Evolutionary conservation across 1,140 invertebrate genomes (phyloP).

Genomic region (Araneus ventricosus): DNA sequence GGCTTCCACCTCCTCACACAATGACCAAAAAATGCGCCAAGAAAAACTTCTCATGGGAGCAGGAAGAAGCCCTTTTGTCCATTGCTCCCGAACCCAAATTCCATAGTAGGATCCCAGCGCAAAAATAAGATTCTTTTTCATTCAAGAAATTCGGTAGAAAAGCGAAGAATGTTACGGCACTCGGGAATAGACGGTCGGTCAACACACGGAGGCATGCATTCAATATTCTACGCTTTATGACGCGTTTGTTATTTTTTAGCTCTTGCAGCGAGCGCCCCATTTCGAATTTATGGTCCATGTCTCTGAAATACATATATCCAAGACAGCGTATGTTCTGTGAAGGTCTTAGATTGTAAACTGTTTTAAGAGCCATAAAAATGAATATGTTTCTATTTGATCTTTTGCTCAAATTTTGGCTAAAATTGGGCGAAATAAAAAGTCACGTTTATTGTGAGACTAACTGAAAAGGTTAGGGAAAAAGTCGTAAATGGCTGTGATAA

Average conservation of each 20-base stretch:
- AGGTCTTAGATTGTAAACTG: too few relatives aligned
- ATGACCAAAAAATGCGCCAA: not conserved
- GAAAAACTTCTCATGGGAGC: not conserved
- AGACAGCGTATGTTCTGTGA: too few relatives aligned
- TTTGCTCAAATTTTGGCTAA: too few relatives aligned
- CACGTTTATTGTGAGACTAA: too few relatives aligned
- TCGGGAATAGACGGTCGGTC: not conserved
- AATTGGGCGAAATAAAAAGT: too few relatives aligned
- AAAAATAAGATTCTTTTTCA: constrained; percentile 17
- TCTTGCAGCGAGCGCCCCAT: not conserved
- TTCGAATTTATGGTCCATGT: not conserved
- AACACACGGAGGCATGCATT: not conserved
- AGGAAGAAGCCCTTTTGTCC: not conserved
- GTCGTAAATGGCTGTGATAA: too few relatives aligned
- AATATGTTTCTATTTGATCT: too few relatives aligned
- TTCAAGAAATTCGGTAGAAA: not conserved
- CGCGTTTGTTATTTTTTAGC: not conserved
- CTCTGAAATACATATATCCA: too few relatives aligned
- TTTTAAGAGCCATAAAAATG: too few relatives aligned
- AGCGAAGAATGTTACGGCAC: not conserved
- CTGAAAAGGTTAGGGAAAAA: too few relatives aligned
- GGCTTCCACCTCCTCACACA: not conserved
- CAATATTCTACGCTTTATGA: not conserved
- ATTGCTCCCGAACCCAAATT: not conserved
- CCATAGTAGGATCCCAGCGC: not conserved